Evolutionary conservation across 2,888 invertebrate species (phyloP).

Genomic region (Drosophila setosimentum): DNA sequence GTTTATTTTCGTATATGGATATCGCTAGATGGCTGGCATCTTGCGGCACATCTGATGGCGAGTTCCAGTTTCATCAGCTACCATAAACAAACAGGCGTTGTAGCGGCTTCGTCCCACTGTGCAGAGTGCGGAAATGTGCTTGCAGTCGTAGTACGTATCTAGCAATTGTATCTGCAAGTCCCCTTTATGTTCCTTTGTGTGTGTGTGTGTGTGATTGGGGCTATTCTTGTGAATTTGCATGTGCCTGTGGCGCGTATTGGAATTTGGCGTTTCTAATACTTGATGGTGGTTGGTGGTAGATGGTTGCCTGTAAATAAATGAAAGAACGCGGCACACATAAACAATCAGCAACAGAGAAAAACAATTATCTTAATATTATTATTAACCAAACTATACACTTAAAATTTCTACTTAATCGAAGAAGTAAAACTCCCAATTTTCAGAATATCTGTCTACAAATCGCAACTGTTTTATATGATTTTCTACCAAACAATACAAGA

Average conservation of each 20-base stretch:
- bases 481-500: neutral
- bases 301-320: slow-evolving; percentile 59
- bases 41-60: slow-evolving; percentile 42
- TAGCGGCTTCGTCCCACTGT: slow-evolving; percentile 68
- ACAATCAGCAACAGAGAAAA: slow-evolving; percentile 40
- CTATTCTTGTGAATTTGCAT: slow-evolving; percentile 71
- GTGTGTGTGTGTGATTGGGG: slow-evolving; percentile 26
- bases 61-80: slow-evolving; percentile 38
- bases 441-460: neutral
- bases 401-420: neutral
- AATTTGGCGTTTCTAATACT: slow-evolving; percentile 66
- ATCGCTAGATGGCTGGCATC: slow-evolving; percentile 53
- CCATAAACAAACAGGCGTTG: slow-evolving; percentile 52
- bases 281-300: slow-evolving; percentile 36
- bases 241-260: slow-evolving; percentile 40
- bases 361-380: neutral
- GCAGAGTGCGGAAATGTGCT: slow-evolving; percentile 69
- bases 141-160: slow-evolving; percentile 59
- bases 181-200: slow-evolving; percentile 28
- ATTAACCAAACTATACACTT: neutral
- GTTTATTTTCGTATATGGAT: slow-evolving; percentile 41
- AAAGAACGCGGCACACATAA: slow-evolving; percentile 40
- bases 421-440: neutral
- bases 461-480: neutral
- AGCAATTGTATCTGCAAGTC: slow-evolving; percentile 56